Evolutionary conservation across 37 sponge, comb jelly and placozoan genomes (phyloP).

Genomic region (Crambe crambe): DNA sequence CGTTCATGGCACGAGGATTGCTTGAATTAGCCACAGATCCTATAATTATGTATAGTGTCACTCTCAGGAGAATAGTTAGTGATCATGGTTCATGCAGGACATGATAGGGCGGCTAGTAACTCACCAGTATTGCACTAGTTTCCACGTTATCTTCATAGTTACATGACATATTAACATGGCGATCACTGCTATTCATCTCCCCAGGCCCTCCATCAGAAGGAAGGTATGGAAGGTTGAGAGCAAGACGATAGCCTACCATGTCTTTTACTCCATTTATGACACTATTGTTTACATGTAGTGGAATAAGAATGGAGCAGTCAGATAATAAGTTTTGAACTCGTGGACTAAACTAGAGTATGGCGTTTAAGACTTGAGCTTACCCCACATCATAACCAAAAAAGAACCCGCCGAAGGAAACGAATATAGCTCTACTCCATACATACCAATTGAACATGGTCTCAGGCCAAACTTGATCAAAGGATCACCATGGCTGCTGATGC

Average conservation of each 20-base stretch:
- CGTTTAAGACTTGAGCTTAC: not conserved
- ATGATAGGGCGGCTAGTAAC: too few relatives aligned
- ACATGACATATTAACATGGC: not conserved
- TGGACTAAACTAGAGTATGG: not conserved
- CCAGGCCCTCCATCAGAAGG: not conserved
- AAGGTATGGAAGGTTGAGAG: not conserved
- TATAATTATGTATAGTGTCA: too few relatives aligned
- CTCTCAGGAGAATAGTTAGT: too few relatives aligned
- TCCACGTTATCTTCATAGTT: not conserved
- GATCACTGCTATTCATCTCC: not conserved
- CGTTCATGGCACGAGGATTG: too few relatives aligned
- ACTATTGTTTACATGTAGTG: not conserved
- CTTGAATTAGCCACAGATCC: too few relatives aligned
- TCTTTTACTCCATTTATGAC: not conserved
- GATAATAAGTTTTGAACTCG: not conserved
- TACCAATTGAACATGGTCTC: not conserved
- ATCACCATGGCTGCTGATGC: too few relatives aligned
- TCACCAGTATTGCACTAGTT: conserved; percentile 1
- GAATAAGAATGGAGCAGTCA: not conserved
- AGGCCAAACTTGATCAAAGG: too few relatives aligned
- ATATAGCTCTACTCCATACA: not conserved
- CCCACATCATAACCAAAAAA: conserved; percentile 1
- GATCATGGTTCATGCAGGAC: too few relatives aligned
- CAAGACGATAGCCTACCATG: not conserved
- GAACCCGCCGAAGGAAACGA: not conserved